A percentile compares a stretch with the other conserved stretches of the same genome.
These are phyloP conservation scores for Ceratosolen fusciceps DNA, from an alignment of 1,140 invertebrate genomes.

Conservation along the genomic window DNA sequence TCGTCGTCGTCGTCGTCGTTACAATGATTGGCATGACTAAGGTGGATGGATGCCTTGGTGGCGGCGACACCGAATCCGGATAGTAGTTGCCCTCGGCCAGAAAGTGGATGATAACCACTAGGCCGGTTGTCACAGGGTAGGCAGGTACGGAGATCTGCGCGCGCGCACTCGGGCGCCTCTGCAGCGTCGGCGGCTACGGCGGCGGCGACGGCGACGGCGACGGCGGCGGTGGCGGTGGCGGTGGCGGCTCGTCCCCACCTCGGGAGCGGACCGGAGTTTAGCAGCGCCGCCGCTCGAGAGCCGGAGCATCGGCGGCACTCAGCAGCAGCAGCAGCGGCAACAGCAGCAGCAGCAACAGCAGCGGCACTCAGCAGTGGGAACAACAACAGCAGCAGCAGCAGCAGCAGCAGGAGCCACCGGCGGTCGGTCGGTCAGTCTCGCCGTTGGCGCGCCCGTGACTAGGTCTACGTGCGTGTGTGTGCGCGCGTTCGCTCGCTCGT, in stretches of 20 bases:
- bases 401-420: background rate
- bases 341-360: background rate
- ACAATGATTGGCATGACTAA: background rate
- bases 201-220: background rate
- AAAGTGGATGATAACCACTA: slow-evolving; percentile 2
- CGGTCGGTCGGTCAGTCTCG: slow-evolving; percentile 1
- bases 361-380: too few species aligned
- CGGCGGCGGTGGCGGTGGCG: background rate
- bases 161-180: background rate
- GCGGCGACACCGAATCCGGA: too few species aligned
- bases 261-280: background rate
- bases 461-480: background rate
- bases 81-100: background rate
- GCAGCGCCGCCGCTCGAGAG: slow-evolving; percentile 15
- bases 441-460: background rate
- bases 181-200: background rate
- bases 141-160: background rate
- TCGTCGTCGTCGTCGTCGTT: background rate
- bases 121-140: background rate
- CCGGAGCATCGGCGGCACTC: background rate
- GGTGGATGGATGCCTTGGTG: too few species aligned
- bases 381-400: too few species aligned
- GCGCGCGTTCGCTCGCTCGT: background rate
- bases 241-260: background rate
- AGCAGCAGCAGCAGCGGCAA: background rate